Conservation (phyloP, 2,888 invertebrate genomes). For the Catocala sponsa region DNA sequence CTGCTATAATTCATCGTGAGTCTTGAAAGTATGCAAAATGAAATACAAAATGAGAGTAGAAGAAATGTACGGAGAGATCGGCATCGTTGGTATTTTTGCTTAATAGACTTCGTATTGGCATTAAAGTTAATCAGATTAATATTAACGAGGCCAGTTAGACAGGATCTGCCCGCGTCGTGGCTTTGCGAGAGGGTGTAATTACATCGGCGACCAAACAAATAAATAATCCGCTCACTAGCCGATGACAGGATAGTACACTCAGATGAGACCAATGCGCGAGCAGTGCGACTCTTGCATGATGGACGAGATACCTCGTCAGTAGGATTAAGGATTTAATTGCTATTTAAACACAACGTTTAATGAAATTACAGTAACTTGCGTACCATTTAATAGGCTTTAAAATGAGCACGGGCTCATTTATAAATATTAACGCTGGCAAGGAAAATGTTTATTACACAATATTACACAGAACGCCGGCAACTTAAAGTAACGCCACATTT, state of each 20-base stretch:
- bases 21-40: constrained; percentile 27
- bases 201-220: constrained; percentile 75
- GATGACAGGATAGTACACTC: constrained; percentile 68
- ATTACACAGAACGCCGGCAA: constrained; percentile 29
- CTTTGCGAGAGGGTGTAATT: constrained; percentile 74
- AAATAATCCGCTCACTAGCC: constrained; percentile 71
- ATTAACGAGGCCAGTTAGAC: constrained; percentile 74
- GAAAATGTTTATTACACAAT: constrained; percentile 37
- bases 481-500: constrained; percentile 40
- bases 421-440: constrained; percentile 36
- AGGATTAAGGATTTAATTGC: constrained; percentile 42
- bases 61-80: constrained; percentile 24
- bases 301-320: constrained; percentile 34
- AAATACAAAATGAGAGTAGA: constrained; percentile 29
- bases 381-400: constrained; percentile 22
- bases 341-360: constrained; percentile 35
- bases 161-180: constrained; percentile 58
- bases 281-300: constrained; percentile 30
- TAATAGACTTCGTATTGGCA: constrained; percentile 59
- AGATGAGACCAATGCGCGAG: constrained; percentile 46
- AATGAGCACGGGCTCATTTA: constrained; percentile 36
- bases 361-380: constrained; percentile 35
- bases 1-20: constrained; percentile 13
- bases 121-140: constrained; percentile 80
- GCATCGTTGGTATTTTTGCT: constrained; percentile 36